A percentile compares a stretch with the other conserved stretches of the same genome.
These are phyloP conservation scores for Hydrolagus affinis DNA, from an alignment of 2,113 vertebrate species.

Conservation along the genomic window DNA sequence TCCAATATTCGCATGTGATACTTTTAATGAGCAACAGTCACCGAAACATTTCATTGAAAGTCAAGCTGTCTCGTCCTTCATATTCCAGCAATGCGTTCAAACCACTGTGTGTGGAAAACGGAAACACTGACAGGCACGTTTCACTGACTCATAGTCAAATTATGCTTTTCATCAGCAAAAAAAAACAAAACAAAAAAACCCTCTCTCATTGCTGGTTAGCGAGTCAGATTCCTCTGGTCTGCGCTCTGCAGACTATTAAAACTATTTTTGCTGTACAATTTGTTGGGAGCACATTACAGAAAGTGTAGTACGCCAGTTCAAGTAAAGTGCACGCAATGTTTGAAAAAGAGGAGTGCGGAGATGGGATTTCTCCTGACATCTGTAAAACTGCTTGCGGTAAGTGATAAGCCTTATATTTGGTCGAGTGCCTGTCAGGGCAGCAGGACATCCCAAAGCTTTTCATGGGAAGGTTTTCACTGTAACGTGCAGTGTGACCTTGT, in stretches of 20 bases:
- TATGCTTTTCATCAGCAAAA: slow-evolving; percentile 1
- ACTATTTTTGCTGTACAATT: slow-evolving; percentile 15
- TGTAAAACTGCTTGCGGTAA: no score
- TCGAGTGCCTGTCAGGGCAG: no score
- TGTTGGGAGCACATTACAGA: neutral
- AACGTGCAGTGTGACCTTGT: no score
- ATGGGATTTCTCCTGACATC: no score
- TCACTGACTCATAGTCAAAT: neutral
- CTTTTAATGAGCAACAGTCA: neutral
- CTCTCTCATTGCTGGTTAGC: neutral
- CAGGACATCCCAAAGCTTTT: no score
- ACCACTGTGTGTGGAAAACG: neutral
- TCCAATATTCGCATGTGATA: neutral
- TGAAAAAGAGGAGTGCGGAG: neutral
- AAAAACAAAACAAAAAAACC: neutral
- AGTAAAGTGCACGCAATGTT: neutral
- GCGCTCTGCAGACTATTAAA: neutral
- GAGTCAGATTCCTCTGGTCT: neutral
- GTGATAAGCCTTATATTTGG: no score
- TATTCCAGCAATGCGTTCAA: neutral
- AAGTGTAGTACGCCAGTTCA: neutral
- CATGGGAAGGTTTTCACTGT: no score
- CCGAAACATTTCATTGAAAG: neutral
- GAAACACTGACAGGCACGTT: neutral
- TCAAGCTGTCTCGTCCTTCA: neutral